A percentile compares a stretch with the other conserved stretches of the same genome.
Conservation (phyloP, 2,797 vertebrate species). For the Taeniopygia guttata region DNA sequence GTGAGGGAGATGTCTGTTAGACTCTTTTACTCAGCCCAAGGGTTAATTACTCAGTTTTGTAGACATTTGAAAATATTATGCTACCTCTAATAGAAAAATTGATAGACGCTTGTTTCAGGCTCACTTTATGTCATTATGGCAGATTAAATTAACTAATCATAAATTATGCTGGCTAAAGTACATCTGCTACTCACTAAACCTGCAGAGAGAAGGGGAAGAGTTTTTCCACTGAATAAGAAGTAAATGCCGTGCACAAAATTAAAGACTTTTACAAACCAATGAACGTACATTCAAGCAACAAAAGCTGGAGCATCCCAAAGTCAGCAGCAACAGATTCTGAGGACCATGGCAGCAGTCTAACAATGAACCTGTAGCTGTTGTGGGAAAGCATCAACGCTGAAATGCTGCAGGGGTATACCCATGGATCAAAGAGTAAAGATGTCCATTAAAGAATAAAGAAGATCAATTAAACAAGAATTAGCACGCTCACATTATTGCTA, state of each 20-base stretch:
- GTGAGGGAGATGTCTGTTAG: not conserved
- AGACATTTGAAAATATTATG: conserved; percentile 71
- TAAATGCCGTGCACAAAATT: not conserved
- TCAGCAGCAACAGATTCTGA: not conserved
- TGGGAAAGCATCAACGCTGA: not conserved
- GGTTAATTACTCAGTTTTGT: conserved; percentile 68
- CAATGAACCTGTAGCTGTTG: not conserved
- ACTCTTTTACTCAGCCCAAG: conserved; percentile 38
- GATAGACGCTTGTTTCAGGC: conserved; percentile 68
- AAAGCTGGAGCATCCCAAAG: not conserved
- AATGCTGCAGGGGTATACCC: not conserved
- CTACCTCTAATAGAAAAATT: conserved; percentile 66
- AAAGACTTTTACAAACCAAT: not conserved
- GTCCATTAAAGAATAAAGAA: not conserved
- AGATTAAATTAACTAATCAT: conserved; percentile 73
- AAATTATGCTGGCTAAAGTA: conserved; percentile 69
- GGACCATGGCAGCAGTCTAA: not conserved
- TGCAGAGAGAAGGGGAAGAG: conserved; percentile 23
- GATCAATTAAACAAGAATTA: not conserved
- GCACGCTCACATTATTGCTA: not conserved
- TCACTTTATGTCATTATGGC: conserved; percentile 67
- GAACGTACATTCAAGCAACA: not conserved
- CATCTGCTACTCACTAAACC: conserved; percentile 61
- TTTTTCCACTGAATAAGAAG: conserved; percentile 14
- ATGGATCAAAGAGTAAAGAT: not conserved